Conservation (phyloP, 2,797 vertebrate species). For the Sebastes reedi region DNA sequence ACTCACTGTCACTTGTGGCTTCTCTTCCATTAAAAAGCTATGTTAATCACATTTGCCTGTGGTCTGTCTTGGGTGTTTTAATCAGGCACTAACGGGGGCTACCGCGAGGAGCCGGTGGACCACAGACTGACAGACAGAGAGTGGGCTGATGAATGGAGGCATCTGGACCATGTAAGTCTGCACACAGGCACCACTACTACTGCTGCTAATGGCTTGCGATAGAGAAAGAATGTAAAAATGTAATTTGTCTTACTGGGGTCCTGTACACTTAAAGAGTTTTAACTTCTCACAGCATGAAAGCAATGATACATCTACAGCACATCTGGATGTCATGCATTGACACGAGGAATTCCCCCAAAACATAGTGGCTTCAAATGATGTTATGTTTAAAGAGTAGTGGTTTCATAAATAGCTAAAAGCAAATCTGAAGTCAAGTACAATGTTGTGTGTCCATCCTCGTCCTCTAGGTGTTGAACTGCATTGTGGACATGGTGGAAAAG, state of each 20-base stretch:
- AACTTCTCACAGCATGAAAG: constrained; percentile 13
- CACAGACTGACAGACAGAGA: constrained; percentile 98
- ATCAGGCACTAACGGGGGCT: constrained; percentile 92
- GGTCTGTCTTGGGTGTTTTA: constrained; percentile 69
- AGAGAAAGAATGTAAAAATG: constrained; percentile 33
- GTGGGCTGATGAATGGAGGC: constrained; percentile 99
- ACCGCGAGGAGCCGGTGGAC: constrained; percentile 97
- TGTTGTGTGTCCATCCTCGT: background rate
- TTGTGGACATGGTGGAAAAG: constrained; percentile 99
- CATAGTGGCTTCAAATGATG: background rate
- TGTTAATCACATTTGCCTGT: constrained; percentile 53
- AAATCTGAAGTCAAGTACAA: background rate
- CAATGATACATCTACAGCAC: background rate
- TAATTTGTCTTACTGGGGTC: constrained; percentile 38
- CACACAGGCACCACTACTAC: constrained; percentile 30
- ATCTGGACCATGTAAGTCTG: constrained; percentile 95
- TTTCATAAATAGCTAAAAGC: background rate
- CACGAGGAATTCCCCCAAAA: background rate
- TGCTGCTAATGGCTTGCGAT: constrained; percentile 46
- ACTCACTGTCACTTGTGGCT: constrained; percentile 38
- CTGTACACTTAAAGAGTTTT: background rate
- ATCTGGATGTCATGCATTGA: background rate
- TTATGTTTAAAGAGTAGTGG: background rate
- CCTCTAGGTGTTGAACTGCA: constrained; percentile 93
- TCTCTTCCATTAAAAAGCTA: constrained; percentile 33